These are phyloP conservation scores for Chorisops tibialis DNA, from an alignment of 2,888 invertebrate species.

Conservation along the genomic window DNA sequence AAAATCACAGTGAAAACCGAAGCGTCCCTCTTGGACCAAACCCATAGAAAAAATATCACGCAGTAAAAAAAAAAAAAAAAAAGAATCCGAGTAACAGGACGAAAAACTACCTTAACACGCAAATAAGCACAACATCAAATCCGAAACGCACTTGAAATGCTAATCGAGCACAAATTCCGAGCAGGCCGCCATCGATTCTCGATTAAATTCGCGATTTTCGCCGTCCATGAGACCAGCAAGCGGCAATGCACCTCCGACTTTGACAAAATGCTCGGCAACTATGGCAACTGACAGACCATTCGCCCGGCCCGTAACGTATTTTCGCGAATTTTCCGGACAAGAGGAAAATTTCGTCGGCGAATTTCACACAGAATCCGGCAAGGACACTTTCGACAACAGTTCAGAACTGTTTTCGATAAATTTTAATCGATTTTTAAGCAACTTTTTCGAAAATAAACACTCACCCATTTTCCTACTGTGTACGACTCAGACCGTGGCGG, in stretches of 20 bases:
- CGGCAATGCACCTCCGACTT: background rate
- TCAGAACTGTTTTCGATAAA: background rate
- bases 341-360: background rate
- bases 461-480: conserved; percentile 51
- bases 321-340: background rate
- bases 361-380: background rate
- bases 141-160: background rate
- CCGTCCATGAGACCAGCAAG: conserved; percentile 10
- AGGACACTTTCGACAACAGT: background rate
- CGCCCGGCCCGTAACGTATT: background rate
- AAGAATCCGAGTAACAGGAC: background rate
- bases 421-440: conserved; percentile 3
- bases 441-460: conserved; percentile 33
- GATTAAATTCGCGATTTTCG: conserved; percentile 1
- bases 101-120: background rate
- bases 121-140: conserved; percentile 7
- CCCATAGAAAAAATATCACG: too few relatives aligned
- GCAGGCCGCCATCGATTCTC: too few relatives aligned
- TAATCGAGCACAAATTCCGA: too few relatives aligned
- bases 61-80: background rate
- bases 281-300: conserved; percentile 14
- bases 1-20: too few relatives aligned
- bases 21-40: too few relatives aligned
- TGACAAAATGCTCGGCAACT: background rate
- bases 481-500: conserved; percentile 50